Base-by-base conservation (phyloP, 2,113 vertebrate genomes). In the Mesoclemmys tuberculata region DNA sequence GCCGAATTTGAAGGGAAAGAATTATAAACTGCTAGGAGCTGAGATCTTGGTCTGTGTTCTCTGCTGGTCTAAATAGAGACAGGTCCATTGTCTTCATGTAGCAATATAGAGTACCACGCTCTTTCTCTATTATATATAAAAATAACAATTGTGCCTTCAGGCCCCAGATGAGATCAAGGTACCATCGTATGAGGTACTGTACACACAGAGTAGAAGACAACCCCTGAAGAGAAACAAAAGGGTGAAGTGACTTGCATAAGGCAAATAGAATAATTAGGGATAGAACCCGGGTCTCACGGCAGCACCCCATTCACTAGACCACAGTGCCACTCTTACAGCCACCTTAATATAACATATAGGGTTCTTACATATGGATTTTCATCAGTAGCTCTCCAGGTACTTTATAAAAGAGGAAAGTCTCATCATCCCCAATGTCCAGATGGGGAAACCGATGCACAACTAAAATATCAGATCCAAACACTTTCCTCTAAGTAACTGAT, bases 231-330 rank as follows among this genome's bases (percentile, higher is more conserved):
- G 16, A 87, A 5, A 7, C 84, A 71, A 85, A 12, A 2, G 1
- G 11, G 80, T 92, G 86, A 0, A 0, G 1, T 56, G 24, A 35
- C 2, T 18, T 94, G 2, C 4, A 2, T 75, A 5, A 0, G 0
- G 4, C 12, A 31, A 35, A 51, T 46, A 74, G 14, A 4, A 74
- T 18, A 64, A 74, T 3, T 0, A 2, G 5, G 16, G 0, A 1
- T 77, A 13, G 3, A 82, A 80, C 0, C 8, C 87, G 80, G 82
- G 87, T 21, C 5, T 1, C 24, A 4, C 10, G 1, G 22, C 74
- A 10, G 1, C 48, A 9, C 44, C 51, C 5, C 38, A n/a, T 27
- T 84, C 41, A 87, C 24, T 4, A 5, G 2, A 58, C 64, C 6
- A 52, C 12, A 41, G 1, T 56, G 0, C 3, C 2, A 55, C 5